phyloP scores from a whole-genome alignment of 1,140 invertebrate species.

The Achatina immaculata region DNA sequence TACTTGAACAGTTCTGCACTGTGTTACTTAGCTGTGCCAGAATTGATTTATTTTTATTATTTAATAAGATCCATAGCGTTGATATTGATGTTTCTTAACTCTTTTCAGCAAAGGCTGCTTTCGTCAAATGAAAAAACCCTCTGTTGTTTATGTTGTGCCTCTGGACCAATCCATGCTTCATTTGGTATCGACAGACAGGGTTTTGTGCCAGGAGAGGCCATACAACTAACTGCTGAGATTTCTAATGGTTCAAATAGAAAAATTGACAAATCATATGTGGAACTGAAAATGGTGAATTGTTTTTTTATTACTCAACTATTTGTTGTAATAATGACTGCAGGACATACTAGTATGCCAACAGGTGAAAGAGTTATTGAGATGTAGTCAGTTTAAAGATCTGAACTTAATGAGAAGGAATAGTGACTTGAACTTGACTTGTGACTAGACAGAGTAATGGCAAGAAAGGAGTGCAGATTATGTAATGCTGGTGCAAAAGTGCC shows the following conservation, averaged over 20 bases:
- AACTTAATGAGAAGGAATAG: too few species aligned
- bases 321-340: too few species aligned
- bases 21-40: neutral
- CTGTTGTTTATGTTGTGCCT: constrained; percentile 58
- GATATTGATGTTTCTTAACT: too few species aligned
- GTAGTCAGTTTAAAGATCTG: too few species aligned
- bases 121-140: constrained; percentile 46
- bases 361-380: too few species aligned
- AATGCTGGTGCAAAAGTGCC: too few species aligned
- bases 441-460: too few species aligned
- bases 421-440: too few species aligned
- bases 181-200: constrained; percentile 51
- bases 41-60: neutral
- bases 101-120: constrained; percentile 17
- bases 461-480: too few species aligned
- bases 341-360: too few species aligned
- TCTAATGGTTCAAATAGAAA: constrained; percentile 44
- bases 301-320: neutral
- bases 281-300: constrained; percentile 43
- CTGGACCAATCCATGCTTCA: constrained; percentile 50
- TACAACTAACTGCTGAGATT: constrained; percentile 51
- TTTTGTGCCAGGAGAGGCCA: constrained; percentile 57
- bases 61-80: too few species aligned
- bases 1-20: too few species aligned
- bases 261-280: constrained; percentile 42